Evolutionary conservation across 2,797 vertebrate genomes (phyloP), one percentile per base, ranked within the genome.

Genomic region (Atherinosoma microstoma): DNA sequence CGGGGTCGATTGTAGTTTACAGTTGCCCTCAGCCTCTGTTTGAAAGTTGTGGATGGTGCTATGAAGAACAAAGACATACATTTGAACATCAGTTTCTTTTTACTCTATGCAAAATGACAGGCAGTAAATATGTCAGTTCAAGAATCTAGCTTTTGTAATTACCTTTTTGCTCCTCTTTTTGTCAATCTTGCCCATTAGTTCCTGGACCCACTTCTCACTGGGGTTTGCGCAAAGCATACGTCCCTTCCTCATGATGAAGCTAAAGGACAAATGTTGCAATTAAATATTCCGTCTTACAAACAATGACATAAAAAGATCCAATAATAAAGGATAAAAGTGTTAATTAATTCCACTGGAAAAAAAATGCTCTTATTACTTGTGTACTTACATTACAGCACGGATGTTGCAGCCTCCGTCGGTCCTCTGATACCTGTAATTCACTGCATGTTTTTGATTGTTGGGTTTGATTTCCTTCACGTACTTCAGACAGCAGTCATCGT

Each of bases 351-450:
- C 29, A 32, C 34, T 58, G 27, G 29, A 53, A 59, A 45, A 5
- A 3, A 2, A 5, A 11, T 13, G 16, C 24, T 65, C n/a, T 15
- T 35, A 15, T 40, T 11, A 54, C 35, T 27, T 38, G 1, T n/a
- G n/a, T n/a, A 76, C 93, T 91, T 72, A 95, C 95, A 95, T 79
- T 27, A 91, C 20, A 2, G 95, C 95, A 1, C 20, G 67, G 67
- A 95, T 87, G 87, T 95, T 95, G 87, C 95, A 96, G 79, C 91
- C 84, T 53, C 95, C 95, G 35, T 95, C 94, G 1, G 64, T 2
- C 66, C 84, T 66, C 71, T 96, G 95, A 29, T 0, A 0, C 51
- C 76, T 91, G 91, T 94, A 96, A 0, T 0, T 3, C 0, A 64
- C 38, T 24, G 86, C 87, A 3, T 59, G 66, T 34, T 0, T 92